Base-by-base conservation (phyloP, 2,113 vertebrate species). In the Leptodactylus fuscus region DNA sequence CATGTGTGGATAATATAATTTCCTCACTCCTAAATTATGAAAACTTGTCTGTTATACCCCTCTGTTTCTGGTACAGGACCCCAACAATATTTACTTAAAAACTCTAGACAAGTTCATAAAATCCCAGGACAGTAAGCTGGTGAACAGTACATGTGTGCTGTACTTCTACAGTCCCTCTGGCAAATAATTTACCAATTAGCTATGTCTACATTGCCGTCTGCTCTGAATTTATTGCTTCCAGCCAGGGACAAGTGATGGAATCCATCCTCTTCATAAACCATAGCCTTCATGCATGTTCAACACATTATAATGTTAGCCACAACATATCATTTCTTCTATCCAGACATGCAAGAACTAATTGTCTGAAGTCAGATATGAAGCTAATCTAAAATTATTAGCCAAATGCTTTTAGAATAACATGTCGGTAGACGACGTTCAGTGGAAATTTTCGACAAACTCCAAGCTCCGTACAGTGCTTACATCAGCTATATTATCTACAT, bases 211-310 rank as follows among this genome's bases (percentile, higher is more conserved):
- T 82, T 32, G 27, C 62, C 53, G 81, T 82, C 65, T 69, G 41
- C 62, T 36, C 22, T 71, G 58, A 82, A 70, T 70, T 82, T 82
- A 82, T 82, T 70, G 29, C 62, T 82, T 82, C 60, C 81, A 82
- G 81, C 44, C 22, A 69, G 62, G 46, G 60, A 70, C 65, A 70
- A 36, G 53, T 51, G 41, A 51, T 82, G 62, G 32, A 82, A 51
- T 53, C 46, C 81, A 71, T 70, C 46, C 81, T 34, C 18, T 49
- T 55, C 34, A 55, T 38, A 78, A 55, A 58, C 20, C 51, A 34
- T 24, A 22, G 36, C 55, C 22, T 41, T n/a, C 53, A 58, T 41
- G n/a, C 53, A 79, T n/a, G 24, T 58, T 79, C 22, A 79, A 60
- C 76, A 36, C 44, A 44, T 80, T 41, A 16, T 80, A 41, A 36